These are phyloP conservation scores for Tinea semifulvella DNA, from an alignment of 2,888 invertebrate species.

Conservation along the genomic window DNA sequence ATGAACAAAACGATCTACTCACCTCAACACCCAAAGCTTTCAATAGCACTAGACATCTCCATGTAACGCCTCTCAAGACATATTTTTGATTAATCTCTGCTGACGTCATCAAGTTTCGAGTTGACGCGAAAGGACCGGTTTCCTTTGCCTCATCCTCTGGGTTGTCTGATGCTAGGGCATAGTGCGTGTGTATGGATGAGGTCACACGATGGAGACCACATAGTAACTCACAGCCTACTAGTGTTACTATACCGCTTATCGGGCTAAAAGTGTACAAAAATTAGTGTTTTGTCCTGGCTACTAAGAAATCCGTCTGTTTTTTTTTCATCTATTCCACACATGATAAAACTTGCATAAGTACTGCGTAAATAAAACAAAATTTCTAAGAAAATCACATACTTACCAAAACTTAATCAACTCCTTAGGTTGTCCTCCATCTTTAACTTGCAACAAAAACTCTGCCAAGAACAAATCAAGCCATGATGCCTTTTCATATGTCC, in stretches of 20 bases:
- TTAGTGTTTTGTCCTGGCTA: too few relatives aligned
- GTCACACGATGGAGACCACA: slow-evolving; percentile 69
- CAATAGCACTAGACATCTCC: slow-evolving; percentile 68
- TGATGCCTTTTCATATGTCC: slow-evolving; percentile 72
- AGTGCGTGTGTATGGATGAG: slow-evolving; percentile 48
- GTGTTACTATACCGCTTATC: slow-evolving; percentile 66
- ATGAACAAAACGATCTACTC: slow-evolving; percentile 12
- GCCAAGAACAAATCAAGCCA: slow-evolving; percentile 73
- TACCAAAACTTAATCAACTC: slow-evolving; percentile 70
- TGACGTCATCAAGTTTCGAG: slow-evolving; percentile 34
- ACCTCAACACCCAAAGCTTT: slow-evolving; percentile 67
- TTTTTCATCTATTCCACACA: too few relatives aligned
- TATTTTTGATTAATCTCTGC: slow-evolving; percentile 58
- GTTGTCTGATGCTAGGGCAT: slow-evolving; percentile 21
- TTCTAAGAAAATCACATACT: too few relatives aligned
- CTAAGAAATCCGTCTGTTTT: background rate
- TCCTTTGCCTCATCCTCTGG: slow-evolving; percentile 23
- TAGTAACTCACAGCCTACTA: slow-evolving; percentile 71
- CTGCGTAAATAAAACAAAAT: too few relatives aligned
- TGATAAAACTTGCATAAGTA: too few relatives aligned
- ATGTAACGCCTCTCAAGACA: slow-evolving; percentile 67
- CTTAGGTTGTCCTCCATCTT: slow-evolving; percentile 64
- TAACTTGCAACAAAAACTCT: slow-evolving; percentile 66
- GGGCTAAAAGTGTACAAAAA: slow-evolving; percentile 50
- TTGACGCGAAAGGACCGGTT: slow-evolving; percentile 40